phyloP scores from a whole-genome alignment of 2,113 vertebrate genomes.

The Furnarius figulus region DNA sequence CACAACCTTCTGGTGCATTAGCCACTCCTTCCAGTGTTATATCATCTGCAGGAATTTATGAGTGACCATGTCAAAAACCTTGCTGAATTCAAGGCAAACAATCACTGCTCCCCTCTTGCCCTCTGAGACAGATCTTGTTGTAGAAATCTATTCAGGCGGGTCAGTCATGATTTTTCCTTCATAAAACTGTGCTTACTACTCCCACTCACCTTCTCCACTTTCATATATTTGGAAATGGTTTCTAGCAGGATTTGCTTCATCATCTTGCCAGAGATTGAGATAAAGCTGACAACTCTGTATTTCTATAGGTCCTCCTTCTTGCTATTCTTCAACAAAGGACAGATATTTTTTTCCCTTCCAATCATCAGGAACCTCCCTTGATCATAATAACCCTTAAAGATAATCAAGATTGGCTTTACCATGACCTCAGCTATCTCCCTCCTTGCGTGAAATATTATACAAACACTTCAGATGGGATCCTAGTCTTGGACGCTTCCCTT shows the following conservation, averaged over 20 bases:
- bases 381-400: background rate
- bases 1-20: background rate
- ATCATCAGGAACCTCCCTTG: background rate
- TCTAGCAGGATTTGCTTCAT: background rate
- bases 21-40: background rate
- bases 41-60: background rate
- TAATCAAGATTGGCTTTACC: background rate
- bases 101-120: background rate
- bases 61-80: background rate
- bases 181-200: background rate
- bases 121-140: background rate
- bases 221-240: background rate
- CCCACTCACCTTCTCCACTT: rapidly evolving
- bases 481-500: background rate
- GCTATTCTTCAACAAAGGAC: background rate
- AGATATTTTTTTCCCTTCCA: background rate
- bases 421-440: background rate
- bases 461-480: background rate
- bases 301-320: background rate
- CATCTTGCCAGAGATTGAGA: background rate
- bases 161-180: background rate
- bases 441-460: background rate
- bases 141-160: background rate
- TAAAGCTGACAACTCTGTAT: background rate
- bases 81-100: background rate